Base-by-base conservation (phyloP, 35 echinoderm and acorn worm species). In the Hemicentrotus pulcherrimus region DNA sequence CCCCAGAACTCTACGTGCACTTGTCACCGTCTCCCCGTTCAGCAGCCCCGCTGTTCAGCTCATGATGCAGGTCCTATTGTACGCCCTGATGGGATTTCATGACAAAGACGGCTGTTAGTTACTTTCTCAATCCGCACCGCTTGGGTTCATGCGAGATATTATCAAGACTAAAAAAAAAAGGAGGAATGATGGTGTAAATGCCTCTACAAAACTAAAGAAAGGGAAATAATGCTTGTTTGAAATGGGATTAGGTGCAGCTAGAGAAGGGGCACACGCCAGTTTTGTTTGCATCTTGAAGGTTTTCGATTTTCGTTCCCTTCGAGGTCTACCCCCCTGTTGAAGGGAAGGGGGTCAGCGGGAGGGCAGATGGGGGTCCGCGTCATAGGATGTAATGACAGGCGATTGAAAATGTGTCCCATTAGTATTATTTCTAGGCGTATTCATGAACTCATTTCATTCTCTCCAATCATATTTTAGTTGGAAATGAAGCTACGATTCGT, bases 141-240 rank as follows among this genome's bases (percentile, higher is more conserved):
- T 55, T 55, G 50, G 22, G 65, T 78, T 78, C 65, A 30, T 78
- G 19, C 22, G 24, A 78, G 65, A 78, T 78, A 78, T 78, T 78
- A 78, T n/a, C 4, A 78, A 6, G 50, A 55, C 10, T 55, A 10
- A 55, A 41, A 41, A 55, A 55, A 55, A 41, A 55, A 55, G 12
- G 50, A 55, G 50, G 65, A 78, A 78, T 0, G 65, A n/a, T 7
- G 65, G 65, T 78, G 65, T 78, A 78, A 78, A 78, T 78, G 18
- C 65, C 65, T 78, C 65, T 78, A 4, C 65, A 78, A 78, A 78
- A 55, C n/a, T 78, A 78, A 78, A 78, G 65, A 22, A 78, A 18
- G 24, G 28, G 65, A 78, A 78, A 78, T 78, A 78, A 78, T 47
- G 88, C 88, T 45, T 90, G 88, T 90, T 90, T 90, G 88, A 90